Percentiles rank a stretch among this genome's conserved stretches.
Evolutionary conservation across 2,113 vertebrate species (phyloP).

Genomic region (Hippocampus barbouri): DNA sequence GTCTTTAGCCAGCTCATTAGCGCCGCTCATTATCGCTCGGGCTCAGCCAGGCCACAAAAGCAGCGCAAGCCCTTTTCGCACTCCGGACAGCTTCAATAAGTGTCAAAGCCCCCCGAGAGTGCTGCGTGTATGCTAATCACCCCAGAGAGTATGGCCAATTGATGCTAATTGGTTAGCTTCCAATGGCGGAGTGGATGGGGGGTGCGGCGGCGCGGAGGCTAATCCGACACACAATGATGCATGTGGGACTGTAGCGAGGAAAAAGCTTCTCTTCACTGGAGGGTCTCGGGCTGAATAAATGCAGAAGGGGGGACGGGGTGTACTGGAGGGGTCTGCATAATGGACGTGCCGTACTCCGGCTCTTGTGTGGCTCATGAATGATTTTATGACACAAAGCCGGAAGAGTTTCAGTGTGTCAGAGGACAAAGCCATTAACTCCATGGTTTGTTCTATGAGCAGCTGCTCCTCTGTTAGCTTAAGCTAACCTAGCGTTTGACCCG

Average conservation of each 20-base stretch:
- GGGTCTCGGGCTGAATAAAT: slow-evolving; percentile 34
- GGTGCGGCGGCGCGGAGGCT: slow-evolving; percentile 2
- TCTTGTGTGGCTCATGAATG: slow-evolving; percentile 33
- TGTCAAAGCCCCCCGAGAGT: slow-evolving; percentile 51
- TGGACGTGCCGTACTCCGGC: slow-evolving; percentile 20
- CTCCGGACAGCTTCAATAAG: slow-evolving; percentile 57
- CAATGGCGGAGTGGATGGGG: slow-evolving; percentile 40
- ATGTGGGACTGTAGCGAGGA: slow-evolving; percentile 57
- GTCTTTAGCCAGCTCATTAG: slow-evolving; percentile 46
- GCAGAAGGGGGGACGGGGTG: slow-evolving; percentile 22
- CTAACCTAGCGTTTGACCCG: background rate
- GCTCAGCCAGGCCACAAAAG: slow-evolving; percentile 38
- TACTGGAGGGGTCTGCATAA: slow-evolving; percentile 29
- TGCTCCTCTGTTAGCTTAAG: slow-evolving; percentile 1
- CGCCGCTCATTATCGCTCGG: slow-evolving; percentile 39
- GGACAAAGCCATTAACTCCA: background rate
- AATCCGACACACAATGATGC: slow-evolving; percentile 58
- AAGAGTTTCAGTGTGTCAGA: slow-evolving; percentile 2
- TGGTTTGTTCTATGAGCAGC: background rate
- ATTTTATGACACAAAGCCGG: slow-evolving; percentile 40
- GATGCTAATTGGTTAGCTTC: slow-evolving; percentile 66
- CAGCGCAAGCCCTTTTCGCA: slow-evolving; percentile 6
- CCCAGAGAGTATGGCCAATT: slow-evolving; percentile 61
- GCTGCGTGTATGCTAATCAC: slow-evolving; percentile 62
- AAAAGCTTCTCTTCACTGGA: slow-evolving; percentile 25